phyloP scores from a whole-genome alignment of 2,797 vertebrate genomes.

The Thamnophis elegans region DNA sequence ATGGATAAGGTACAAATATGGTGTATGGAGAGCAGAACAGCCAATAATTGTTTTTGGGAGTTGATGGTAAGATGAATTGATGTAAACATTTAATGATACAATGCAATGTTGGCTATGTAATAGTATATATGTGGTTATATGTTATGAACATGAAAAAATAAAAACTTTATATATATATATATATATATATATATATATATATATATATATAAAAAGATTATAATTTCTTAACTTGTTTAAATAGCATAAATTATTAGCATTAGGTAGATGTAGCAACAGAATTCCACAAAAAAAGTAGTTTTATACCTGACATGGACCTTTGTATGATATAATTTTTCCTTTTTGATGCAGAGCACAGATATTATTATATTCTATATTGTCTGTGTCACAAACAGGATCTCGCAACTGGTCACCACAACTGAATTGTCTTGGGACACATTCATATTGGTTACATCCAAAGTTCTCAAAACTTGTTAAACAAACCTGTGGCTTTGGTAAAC shows the following conservation, averaged over 20 bases:
- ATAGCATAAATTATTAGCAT: accelerated
- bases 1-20: no score
- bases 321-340: conserved; percentile 88
- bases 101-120: no score
- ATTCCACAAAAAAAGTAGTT: conserved; percentile 5
- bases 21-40: no score
- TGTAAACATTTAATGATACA: no score
- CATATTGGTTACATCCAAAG: conserved; percentile 83
- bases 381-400: conserved; percentile 90
- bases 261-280: neutral
- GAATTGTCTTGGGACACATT: conserved; percentile 83
- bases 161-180: no score
- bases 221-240: neutral
- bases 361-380: conserved; percentile 83
- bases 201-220: no score
- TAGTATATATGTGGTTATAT: no score
- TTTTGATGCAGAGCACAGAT: conserved; percentile 87
- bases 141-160: no score
- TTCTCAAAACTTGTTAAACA: conserved; percentile 87
- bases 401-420: conserved; percentile 83
- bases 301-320: conserved; percentile 91
- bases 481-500: conserved; percentile 84
- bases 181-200: no score
- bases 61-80: no score
- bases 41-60: no score